Percentiles rank a stretch among this genome's conserved stretches.
Evolutionary conservation across 2,113 vertebrate species (phyloP).

Genomic region (Peromyscus leucopus): DNA sequence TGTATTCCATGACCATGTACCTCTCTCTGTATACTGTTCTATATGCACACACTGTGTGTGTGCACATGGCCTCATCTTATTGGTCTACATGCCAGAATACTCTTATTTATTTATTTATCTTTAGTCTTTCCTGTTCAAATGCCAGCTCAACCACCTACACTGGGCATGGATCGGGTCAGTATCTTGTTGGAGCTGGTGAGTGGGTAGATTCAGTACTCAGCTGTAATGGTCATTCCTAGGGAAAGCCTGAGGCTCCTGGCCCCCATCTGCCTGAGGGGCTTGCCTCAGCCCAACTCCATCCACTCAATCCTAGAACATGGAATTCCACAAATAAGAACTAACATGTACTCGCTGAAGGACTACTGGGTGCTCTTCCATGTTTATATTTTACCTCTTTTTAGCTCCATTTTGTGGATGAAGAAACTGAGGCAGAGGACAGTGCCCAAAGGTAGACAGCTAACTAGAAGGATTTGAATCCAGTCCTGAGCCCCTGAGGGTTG

Average conservation of each 20-base stretch:
- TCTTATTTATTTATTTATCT: not conserved
- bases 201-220: not conserved
- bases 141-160: not conserved
- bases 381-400: not conserved
- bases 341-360: not conserved
- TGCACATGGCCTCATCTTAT: not conserved
- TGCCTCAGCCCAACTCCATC: not conserved
- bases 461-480: not conserved
- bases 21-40: not conserved
- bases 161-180: slow-evolving; percentile 66
- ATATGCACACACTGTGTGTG: not conserved
- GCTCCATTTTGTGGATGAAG: not conserved
- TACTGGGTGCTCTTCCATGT: not conserved
- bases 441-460: not conserved
- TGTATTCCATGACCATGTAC: not conserved
- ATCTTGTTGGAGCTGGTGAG: slow-evolving; percentile 70
- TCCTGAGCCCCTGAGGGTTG: no score
- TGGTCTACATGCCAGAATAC: not conserved
- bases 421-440: not conserved
- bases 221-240: slow-evolving; percentile 62
- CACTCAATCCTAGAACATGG: not conserved
- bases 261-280: not conserved
- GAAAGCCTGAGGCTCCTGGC: not conserved
- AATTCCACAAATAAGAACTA: not conserved
- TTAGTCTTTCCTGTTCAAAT: slow-evolving; percentile 86